Conservation (phyloP, 1,140 invertebrate genomes). For the Atta texana region DNA sequence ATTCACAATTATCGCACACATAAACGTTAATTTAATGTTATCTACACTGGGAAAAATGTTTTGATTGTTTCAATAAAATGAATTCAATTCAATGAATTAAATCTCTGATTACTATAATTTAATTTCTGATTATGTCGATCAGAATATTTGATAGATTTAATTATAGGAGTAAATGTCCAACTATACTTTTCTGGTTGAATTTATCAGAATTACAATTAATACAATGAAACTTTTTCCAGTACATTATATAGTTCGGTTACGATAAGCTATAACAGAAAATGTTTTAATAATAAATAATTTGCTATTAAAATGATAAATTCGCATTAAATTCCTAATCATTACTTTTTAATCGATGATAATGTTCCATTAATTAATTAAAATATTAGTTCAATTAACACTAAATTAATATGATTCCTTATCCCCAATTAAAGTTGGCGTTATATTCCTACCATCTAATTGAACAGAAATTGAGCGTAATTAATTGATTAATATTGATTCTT, state of each 20-base stretch:
- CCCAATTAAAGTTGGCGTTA: constrained; percentile 3
- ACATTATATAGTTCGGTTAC: not conserved
- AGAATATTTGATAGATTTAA: too few species aligned
- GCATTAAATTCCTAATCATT: not conserved
- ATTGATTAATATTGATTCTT: constrained; percentile 13
- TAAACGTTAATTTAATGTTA: not conserved
- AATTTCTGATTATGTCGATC: too few species aligned
- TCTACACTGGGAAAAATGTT: not conserved
- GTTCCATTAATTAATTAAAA: not conserved
- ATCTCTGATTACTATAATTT: too few species aligned
- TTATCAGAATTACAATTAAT: too few species aligned
- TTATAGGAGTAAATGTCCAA: too few species aligned
- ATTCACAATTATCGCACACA: not conserved
- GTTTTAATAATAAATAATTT: not conserved
- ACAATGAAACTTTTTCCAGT: too few species aligned
- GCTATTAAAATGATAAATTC: not conserved
- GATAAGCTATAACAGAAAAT: not conserved
- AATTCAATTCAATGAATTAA: too few species aligned
- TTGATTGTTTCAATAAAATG: too few species aligned
- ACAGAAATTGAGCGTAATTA: not conserved
- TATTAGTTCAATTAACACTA: not conserved
- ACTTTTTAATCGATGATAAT: not conserved
- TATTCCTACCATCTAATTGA: not conserved
- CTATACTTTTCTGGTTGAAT: too few species aligned
- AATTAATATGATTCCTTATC: not conserved